Evolutionary conservation across 2,888 invertebrate species (phyloP).

Genomic region (Pollenia griseotomentosa): DNA sequence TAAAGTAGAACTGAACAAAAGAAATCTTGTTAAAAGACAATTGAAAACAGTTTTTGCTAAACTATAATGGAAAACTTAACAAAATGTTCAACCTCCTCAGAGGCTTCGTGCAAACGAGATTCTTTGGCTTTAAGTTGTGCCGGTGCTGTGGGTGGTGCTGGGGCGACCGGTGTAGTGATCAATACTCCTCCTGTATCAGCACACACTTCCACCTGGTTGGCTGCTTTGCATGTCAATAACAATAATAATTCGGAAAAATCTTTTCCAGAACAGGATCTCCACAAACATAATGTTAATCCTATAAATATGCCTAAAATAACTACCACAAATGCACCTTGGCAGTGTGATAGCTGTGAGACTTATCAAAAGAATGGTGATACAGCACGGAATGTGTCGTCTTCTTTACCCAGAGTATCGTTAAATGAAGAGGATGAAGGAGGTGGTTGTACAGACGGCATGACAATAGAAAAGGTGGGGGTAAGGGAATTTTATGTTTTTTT

Average conservation of each 20-base stretch:
- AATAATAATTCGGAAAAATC: slow-evolving; percentile 71
- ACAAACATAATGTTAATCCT: slow-evolving; percentile 45
- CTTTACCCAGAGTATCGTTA: slow-evolving; percentile 42
- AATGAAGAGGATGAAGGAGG: slow-evolving; percentile 70
- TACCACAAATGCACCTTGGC: slow-evolving; percentile 40
- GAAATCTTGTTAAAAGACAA: slow-evolving; percentile 3
- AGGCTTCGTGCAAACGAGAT: slow-evolving; percentile 65
- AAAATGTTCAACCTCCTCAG: slow-evolving; percentile 72
- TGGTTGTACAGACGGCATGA: not conserved
- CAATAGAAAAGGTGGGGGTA: slow-evolving; percentile 38
- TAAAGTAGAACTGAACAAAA: slow-evolving; percentile 25
- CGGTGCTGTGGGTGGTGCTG: slow-evolving; percentile 58
- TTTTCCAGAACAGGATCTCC: slow-evolving; percentile 69
- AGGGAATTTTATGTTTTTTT: not conserved
- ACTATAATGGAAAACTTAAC: slow-evolving; percentile 62
- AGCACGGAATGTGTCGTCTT: slow-evolving; percentile 20
- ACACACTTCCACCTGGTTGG: slow-evolving; percentile 68
- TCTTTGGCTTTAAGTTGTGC: slow-evolving; percentile 43
- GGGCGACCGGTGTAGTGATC: slow-evolving; percentile 55
- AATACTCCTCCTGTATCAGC: slow-evolving; percentile 74
- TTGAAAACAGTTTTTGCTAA: slow-evolving; percentile 10
- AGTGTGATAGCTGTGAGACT: slow-evolving; percentile 62
- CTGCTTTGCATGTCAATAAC: slow-evolving; percentile 72
- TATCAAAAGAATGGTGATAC: slow-evolving; percentile 50
- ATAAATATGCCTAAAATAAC: slow-evolving; percentile 23